These are phyloP conservation scores for Cinara cedri DNA, from an alignment of 2,888 invertebrate genomes.

Conservation along the genomic window DNA sequence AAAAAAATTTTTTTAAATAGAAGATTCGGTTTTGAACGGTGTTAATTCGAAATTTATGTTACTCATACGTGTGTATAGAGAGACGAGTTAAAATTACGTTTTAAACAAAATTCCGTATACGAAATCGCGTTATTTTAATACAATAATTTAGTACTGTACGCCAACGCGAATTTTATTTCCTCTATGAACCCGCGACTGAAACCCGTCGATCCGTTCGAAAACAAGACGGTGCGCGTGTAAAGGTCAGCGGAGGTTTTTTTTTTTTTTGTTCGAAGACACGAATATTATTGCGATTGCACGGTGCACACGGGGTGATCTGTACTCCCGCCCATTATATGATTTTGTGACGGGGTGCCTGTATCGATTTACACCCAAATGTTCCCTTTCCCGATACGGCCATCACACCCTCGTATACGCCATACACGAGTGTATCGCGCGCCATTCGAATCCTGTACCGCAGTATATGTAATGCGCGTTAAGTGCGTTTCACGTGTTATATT, in stretches of 20 bases:
- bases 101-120: too few species aligned
- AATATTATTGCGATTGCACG: neutral
- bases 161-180: too few species aligned
- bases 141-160: too few species aligned
- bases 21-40: too few species aligned
- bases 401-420: neutral
- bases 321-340: slow-evolving; percentile 18
- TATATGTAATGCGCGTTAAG: neutral
- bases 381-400: neutral
- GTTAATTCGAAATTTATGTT: too few species aligned
- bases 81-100: too few species aligned
- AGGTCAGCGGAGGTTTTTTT: neutral
- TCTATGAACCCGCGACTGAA: too few species aligned
- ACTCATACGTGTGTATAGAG: too few species aligned
- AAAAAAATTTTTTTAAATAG: too few species aligned
- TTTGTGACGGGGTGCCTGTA: slow-evolving; percentile 20
- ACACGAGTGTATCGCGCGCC: neutral
- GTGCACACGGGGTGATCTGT: neutral
- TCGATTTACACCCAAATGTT: slow-evolving; percentile 31
- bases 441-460: neutral
- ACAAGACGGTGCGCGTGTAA: neutral
- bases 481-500: too few species aligned
- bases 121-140: too few species aligned
- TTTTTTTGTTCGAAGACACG: neutral
- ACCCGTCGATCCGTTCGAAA: neutral